Conservation (phyloP, 1,140 invertebrate species). For the Drosophila mojavensis region DNA sequence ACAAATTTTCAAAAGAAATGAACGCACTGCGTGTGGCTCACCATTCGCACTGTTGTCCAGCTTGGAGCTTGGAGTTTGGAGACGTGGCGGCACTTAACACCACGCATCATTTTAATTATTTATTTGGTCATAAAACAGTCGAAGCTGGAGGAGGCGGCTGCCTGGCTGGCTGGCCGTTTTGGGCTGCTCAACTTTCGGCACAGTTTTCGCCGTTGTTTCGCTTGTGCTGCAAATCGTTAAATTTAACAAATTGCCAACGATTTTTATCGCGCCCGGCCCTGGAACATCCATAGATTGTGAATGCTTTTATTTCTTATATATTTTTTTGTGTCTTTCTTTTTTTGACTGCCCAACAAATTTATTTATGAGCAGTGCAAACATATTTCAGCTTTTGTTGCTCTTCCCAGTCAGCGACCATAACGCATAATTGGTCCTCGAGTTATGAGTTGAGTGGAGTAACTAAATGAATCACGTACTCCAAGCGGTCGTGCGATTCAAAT, state of each 20-base stretch:
- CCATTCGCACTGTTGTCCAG: conserved; percentile 28
- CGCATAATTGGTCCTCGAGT: conserved; percentile 63
- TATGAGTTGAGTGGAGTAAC: conserved; percentile 39
- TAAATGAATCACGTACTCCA: conserved; percentile 59
- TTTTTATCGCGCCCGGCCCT: conserved; percentile 75
- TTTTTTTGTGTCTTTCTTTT: conserved; percentile 12
- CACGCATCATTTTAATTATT: conserved; percentile 83
- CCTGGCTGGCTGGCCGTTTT: conserved; percentile 11
- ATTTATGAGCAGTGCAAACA: conserved; percentile 74
- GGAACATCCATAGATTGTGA: conserved; percentile 70
- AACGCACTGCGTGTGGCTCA: conserved; percentile 67
- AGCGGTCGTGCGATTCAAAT: conserved; percentile 44
- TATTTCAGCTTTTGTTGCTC: conserved; percentile 47
- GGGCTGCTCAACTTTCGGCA: conserved; percentile 65
- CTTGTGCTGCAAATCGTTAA: conserved; percentile 71
- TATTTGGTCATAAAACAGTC: conserved; percentile 79
- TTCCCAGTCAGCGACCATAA: conserved; percentile 38
- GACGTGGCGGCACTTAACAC: conserved; percentile 78
- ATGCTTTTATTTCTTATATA: conserved; percentile 22
- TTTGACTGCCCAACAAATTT: conserved; percentile 56
- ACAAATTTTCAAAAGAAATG: conserved; percentile 81
- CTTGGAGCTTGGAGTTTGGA: neutral
- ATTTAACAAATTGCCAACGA: conserved; percentile 81
- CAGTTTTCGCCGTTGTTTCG: conserved; percentile 53
- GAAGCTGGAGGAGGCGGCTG: conserved; percentile 48